Evolutionary conservation across 2,888 invertebrate genomes (phyloP).

Genomic region (Calephelis perditalis): DNA sequence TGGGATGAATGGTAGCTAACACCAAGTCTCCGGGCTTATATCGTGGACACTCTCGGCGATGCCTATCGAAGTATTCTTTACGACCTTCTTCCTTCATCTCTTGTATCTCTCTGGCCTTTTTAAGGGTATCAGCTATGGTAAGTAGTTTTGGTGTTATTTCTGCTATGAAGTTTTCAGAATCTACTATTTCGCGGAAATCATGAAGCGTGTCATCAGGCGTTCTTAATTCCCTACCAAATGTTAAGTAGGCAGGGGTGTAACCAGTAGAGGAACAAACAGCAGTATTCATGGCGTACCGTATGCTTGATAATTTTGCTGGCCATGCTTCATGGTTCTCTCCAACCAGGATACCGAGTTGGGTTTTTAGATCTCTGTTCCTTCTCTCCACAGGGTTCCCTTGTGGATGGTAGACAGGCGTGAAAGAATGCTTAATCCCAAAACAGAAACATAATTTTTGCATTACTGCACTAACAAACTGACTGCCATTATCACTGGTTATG

Average conservation of each 20-base stretch:
- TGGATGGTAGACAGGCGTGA: too few species aligned
- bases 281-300: too few species aligned
- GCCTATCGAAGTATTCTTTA: conserved; percentile 19
- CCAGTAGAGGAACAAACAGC: too few species aligned
- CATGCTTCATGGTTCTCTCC: too few species aligned
- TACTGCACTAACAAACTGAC: too few species aligned
- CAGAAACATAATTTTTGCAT: too few species aligned
- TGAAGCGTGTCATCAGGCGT: neutral
- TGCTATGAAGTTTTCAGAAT: neutral
- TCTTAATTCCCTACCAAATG: neutral
- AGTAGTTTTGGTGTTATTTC: conserved; percentile 15
- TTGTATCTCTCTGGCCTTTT: conserved; percentile 19
- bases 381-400: too few species aligned
- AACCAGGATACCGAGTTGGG: too few species aligned
- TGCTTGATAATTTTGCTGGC: too few species aligned
- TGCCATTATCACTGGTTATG: conserved; percentile 26
- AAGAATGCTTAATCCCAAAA: too few species aligned
- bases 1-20: conserved; percentile 11
- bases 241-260: neutral
- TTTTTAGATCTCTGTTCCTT: too few species aligned
- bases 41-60: neutral
- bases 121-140: conserved; percentile 16
- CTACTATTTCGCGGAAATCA: neutral
- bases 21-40: conserved; percentile 11
- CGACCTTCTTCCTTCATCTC: conserved; percentile 22